Evolutionary conservation across 2,113 vertebrate genomes (phyloP), one percentile per base, ranked within the genome.

Genomic region (Leptosomus discolor): DNA sequence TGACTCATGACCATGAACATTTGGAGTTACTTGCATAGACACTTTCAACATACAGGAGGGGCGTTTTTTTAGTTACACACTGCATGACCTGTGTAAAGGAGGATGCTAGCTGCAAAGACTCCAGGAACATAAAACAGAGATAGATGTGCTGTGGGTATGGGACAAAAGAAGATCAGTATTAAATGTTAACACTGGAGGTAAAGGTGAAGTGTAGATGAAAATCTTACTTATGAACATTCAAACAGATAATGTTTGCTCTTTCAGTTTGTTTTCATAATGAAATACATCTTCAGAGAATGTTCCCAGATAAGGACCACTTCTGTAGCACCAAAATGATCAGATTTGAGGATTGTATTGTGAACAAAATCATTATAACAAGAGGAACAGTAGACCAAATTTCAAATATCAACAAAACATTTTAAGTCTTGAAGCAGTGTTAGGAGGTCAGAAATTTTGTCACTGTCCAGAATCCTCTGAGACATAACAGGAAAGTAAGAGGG

Each of bases 61-160:
- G 15, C 5, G 13, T 27, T 37, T 65, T 41, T 79, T 82, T 69
- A 11, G 8, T 67, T 67, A 29, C 4, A 5, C 29, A 13, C 37
- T 71, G 36, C 23, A 41, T 53, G 17, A 64, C 5, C 23, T 74
- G 5, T 0, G 0, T 75, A 56, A 70, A 83, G 8, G 13, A 70
- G 0, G 0, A 29, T 46, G 14, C 1, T 27, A 37, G 7, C 13
- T 73, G 20, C 8, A 60, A 32, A 60, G 6, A 26, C 15, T 58
- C 19, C 9, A 48, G 15, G 9, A 4, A 15, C 9, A n/a, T 24
- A 26, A 76, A 79, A 12, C 14, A 18, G 48, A 70, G 22, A 8
- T 17, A 86, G 27, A 63, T 68, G 50, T 20, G 1, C 12, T 68
- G 34, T 77, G 34, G 5, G 1, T 54, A 36, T 48, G 69, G 41